Percentiles rank a stretch among this genome's conserved stretches.
Conservation (phyloP, 2,113 vertebrate genomes). For the Gavia stellata region DNA sequence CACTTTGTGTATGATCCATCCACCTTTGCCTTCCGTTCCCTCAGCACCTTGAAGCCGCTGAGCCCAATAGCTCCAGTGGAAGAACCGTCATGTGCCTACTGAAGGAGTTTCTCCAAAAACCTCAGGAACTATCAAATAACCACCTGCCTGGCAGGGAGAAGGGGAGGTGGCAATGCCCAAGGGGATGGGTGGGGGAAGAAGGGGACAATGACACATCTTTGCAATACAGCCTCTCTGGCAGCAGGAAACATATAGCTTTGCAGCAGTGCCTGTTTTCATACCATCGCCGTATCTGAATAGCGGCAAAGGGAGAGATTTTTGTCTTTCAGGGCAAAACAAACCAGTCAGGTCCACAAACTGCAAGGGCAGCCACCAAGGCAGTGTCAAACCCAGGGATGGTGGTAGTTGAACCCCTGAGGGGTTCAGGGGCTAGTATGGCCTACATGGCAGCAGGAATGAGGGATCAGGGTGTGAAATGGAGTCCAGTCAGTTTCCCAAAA, state of each 20-base stretch:
- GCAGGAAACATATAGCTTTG: background rate
- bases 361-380: background rate
- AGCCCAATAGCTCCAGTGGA: constrained; percentile 80
- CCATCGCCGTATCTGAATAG: background rate
- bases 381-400: background rate
- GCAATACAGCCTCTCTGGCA: background rate
- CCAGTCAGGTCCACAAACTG: background rate
- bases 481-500: background rate
- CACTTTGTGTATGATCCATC: constrained; percentile 86
- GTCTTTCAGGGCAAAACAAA: background rate
- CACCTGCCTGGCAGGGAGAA: background rate
- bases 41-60: constrained; percentile 84
- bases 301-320: background rate
- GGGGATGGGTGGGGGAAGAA: background rate
- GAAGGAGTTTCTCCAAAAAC: constrained; percentile 46
- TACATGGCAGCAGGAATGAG: background rate
- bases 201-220: background rate
- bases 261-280: background rate
- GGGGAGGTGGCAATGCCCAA: background rate
- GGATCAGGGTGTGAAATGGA: background rate
- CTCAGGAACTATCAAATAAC: constrained; percentile 55
- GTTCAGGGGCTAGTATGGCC: background rate
- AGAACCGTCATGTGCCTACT: constrained; percentile 84
- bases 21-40: constrained; percentile 86
- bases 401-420: background rate